phyloP scores from a whole-genome alignment of 2,888 invertebrate genomes.

The Orchesella flavescens region DNA sequence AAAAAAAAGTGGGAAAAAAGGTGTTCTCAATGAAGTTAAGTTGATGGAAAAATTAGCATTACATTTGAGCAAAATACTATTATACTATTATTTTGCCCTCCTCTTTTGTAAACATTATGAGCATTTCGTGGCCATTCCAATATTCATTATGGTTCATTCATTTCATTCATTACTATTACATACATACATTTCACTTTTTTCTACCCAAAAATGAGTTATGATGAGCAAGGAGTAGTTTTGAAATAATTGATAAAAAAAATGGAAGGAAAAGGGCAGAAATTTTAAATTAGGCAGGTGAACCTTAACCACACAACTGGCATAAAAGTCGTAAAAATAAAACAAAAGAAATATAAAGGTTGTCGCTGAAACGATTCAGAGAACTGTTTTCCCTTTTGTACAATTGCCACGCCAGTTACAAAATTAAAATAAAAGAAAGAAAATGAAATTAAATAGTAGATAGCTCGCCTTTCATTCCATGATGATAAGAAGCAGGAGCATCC shows the following conservation, averaged over 20 bases:
- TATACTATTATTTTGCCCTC: background rate
- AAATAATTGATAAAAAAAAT: background rate
- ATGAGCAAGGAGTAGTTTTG: background rate
- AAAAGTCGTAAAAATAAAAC: background rate
- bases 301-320: constrained; percentile 10
- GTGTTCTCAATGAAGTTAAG: constrained; percentile 38
- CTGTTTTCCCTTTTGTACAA: too few relatives aligned
- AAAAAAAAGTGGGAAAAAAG: constrained; percentile 16
- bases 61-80: constrained; percentile 14
- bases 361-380: too few relatives aligned
- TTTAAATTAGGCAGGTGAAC: constrained; percentile 11
- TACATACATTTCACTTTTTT: background rate
- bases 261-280: background rate
- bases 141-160: constrained; percentile 51
- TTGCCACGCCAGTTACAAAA: background rate
- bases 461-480: too few relatives aligned
- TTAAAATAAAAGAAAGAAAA: background rate
- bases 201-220: constrained; percentile 34
- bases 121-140: constrained; percentile 6
- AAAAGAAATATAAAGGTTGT: background rate
- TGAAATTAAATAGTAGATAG: too few relatives aligned
- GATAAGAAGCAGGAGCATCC: background rate
- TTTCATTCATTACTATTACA: constrained; percentile 21
- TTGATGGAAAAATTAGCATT: constrained; percentile 44
- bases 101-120: constrained; percentile 39